A percentile compares a stretch with the other conserved stretches of the same genome.
Evolutionary conservation across 2,888 invertebrate genomes (phyloP).

Genomic region (Corythucha ciliata): DNA sequence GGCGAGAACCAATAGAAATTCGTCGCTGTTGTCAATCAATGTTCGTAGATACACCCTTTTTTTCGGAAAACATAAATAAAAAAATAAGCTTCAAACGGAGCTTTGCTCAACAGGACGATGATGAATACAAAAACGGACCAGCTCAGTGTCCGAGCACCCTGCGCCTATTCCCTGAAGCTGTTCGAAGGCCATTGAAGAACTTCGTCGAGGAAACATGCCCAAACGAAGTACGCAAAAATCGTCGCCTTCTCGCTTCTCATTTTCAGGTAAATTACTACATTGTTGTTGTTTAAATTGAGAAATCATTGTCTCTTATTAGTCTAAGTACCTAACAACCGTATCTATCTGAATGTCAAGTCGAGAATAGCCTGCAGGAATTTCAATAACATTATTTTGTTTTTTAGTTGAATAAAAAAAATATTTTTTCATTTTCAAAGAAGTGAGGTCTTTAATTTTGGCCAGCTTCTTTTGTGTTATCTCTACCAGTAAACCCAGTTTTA

Average conservation of each 20-base stretch:
- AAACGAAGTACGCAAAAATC: conserved; percentile 38
- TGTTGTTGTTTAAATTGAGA: conserved; percentile 18
- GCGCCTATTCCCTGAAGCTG: conserved; percentile 71
- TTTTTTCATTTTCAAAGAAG: too few species aligned
- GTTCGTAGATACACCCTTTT: conserved; percentile 7
- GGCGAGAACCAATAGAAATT: conserved; percentile 44
- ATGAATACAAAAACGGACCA: conserved; percentile 28
- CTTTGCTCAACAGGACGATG: conserved; percentile 16
- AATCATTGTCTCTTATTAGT: too few species aligned
- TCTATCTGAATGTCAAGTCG: too few species aligned
- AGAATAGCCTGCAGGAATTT: too few species aligned
- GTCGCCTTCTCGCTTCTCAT: conserved; percentile 33
- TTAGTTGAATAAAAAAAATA: too few species aligned
- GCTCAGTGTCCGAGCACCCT: conserved; percentile 68
- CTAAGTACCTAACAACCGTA: too few species aligned
- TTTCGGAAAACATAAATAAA: background rate
- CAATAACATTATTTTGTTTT: too few species aligned
- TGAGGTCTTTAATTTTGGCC: background rate
- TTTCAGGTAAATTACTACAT: conserved; percentile 31
- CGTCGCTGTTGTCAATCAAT: conserved; percentile 21
- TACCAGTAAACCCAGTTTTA: conserved; percentile 14
- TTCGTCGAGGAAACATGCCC: conserved; percentile 75
- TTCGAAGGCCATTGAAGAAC: conserved; percentile 73
- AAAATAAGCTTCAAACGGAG: too few species aligned
- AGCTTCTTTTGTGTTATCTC: background rate